Evolutionary conservation across 1,140 invertebrate species (phyloP).

Genomic region (Chlorops oryzae): DNA sequence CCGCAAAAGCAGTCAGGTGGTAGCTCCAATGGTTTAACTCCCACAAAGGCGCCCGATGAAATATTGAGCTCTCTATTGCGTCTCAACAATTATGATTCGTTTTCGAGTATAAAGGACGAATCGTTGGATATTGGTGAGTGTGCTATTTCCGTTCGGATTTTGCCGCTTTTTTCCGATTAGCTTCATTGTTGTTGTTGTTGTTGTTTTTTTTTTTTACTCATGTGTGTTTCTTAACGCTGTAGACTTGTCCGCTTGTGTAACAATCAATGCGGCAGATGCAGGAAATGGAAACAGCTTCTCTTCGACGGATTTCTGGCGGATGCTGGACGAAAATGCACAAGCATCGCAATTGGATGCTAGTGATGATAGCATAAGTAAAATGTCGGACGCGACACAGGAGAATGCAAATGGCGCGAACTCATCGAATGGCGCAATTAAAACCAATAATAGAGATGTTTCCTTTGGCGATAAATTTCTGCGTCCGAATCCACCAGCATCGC

Average conservation of each 20-base stretch:
- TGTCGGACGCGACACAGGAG: constrained; percentile 6
- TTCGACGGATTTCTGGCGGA: constrained; percentile 43
- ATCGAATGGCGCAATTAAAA: constrained; percentile 16
- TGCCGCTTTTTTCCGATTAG: no score
- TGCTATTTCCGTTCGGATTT: no score
- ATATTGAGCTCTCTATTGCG: constrained; percentile 39
- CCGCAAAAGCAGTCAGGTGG: no score
- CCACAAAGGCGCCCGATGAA: constrained; percentile 34
- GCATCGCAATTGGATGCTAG: constrained; percentile 30
- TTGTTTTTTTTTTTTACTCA: no score
- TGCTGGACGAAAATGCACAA: constrained; percentile 40
- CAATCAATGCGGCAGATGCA: constrained; percentile 30
- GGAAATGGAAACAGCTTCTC: constrained; percentile 40
- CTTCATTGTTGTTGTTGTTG: no score
- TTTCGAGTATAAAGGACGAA: constrained; percentile 45
- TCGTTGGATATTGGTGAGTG: constrained; percentile 44
- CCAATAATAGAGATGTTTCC: constrained; percentile 22
- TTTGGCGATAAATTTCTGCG: neutral
- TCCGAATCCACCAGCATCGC: neutral
- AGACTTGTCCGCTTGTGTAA: constrained; percentile 44
- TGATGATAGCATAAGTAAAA: constrained; percentile 20
- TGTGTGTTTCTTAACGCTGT: no score
- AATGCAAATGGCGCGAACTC: constrained; percentile 5
- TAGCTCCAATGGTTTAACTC: no score
- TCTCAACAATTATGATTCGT: constrained; percentile 43